These are phyloP conservation scores for Diarsia brunnea DNA, from an alignment of 2,888 invertebrate genomes.

Conservation along the genomic window DNA sequence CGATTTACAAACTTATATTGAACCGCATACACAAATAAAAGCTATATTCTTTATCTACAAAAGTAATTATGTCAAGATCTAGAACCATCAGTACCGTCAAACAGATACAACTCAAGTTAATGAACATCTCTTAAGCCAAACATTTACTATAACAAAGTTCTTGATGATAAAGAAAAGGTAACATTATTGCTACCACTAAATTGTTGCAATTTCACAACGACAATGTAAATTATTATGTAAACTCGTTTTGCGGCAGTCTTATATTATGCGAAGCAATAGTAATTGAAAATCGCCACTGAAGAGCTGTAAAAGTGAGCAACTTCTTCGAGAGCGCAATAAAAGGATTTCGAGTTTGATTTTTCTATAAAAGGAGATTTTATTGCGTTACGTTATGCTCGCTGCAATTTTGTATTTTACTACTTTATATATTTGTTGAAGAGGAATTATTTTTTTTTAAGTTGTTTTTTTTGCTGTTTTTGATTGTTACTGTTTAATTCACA, in stretches of 20 bases:
- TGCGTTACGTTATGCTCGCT: conserved; percentile 33
- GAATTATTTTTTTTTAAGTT: background rate
- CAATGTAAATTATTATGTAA: conserved; percentile 36
- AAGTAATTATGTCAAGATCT: background rate
- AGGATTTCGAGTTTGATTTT: conserved; percentile 56
- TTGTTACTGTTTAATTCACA: background rate
- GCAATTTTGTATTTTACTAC: conserved; percentile 38
- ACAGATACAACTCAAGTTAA: background rate
- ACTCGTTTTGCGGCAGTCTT: conserved; percentile 25
- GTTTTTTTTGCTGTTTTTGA: background rate
- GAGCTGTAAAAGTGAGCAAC: conserved; percentile 42
- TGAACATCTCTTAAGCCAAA: background rate
- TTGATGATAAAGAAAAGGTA: background rate
- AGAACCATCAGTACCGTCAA: background rate
- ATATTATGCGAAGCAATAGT: conserved; percentile 21
- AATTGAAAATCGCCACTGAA: conserved; percentile 48
- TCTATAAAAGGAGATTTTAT: conserved; percentile 46
- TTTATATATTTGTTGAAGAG: conserved; percentile 12
- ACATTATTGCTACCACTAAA: background rate
- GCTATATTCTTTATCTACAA: background rate
- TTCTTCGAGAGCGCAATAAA: conserved; percentile 46
- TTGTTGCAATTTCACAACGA: background rate
- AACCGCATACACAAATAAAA: too few species aligned
- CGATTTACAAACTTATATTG: too few species aligned
- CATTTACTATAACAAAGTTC: background rate